Evolutionary conservation across 2,113 vertebrate genomes (phyloP).

Genomic region (Pygoscelis adeliae): DNA sequence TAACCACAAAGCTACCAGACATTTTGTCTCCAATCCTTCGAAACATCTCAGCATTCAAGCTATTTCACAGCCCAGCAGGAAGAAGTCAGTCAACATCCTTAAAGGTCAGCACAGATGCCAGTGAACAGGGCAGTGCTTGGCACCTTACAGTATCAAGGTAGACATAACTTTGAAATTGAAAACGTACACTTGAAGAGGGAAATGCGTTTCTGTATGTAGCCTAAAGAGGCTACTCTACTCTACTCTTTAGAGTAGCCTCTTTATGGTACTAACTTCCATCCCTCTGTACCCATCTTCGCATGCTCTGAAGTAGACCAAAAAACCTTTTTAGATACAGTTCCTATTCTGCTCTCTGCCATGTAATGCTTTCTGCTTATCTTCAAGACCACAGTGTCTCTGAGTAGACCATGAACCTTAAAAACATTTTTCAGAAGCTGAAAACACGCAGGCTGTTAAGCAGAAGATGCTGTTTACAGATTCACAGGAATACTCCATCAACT

Average conservation of each 20-base stretch:
- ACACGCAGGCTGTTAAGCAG: neutral
- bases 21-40: constrained; percentile 8
- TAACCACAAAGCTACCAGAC: constrained; percentile 36
- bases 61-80: neutral
- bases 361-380: neutral
- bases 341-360: neutral
- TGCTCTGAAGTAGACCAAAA: neutral
- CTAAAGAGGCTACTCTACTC: neutral
- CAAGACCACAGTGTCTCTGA: neutral
- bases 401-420: neutral
- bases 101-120: neutral
- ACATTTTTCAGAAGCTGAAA: neutral
- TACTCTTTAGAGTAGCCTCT: neutral
- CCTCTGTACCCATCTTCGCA: neutral
- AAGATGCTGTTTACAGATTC: neutral
- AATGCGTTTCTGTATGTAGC: neutral
- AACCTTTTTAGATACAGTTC: neutral
- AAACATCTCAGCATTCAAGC: neutral
- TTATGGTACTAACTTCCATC: neutral
- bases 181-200: neutral
- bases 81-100: neutral
- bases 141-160: neutral
- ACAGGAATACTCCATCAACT: neutral
- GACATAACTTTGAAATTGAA: neutral
- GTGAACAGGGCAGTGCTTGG: neutral